phyloP scores from a whole-genome alignment of 1,140 invertebrate genomes.

The Dendroctonus ponderosae region DNA sequence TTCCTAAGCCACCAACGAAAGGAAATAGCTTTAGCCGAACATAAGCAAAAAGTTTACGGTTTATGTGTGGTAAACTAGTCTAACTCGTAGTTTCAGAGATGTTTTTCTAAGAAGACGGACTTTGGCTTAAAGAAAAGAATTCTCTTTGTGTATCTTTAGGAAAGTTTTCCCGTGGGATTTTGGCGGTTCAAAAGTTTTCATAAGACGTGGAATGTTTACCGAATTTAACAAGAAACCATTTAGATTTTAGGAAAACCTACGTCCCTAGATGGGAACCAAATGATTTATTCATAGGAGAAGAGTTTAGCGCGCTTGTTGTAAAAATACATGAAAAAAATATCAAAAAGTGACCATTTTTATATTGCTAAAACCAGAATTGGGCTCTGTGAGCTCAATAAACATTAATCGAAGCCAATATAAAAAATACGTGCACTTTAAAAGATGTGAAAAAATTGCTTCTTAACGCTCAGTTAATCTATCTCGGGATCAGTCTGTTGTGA shows the following conservation, averaged over 20 bases:
- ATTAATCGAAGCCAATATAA: too few relatives aligned
- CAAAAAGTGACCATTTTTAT: too few relatives aligned
- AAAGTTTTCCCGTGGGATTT: constrained; percentile 7
- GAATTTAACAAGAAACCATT: neutral
- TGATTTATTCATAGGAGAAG: too few relatives aligned
- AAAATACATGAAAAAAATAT: too few relatives aligned
- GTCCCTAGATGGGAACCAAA: too few relatives aligned
- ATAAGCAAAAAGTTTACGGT: too few relatives aligned
- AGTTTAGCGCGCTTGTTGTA: too few relatives aligned
- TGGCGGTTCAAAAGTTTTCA: constrained; percentile 5
- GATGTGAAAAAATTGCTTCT: neutral
- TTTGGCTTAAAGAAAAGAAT: constrained; percentile 5
- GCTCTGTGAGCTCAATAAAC: too few relatives aligned
- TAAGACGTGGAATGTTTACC: constrained; percentile 8
- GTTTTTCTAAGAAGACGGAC: neutral
- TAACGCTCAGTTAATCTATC: neutral
- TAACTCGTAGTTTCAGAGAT: neutral
- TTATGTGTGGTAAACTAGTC: too few relatives aligned
- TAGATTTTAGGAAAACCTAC: neutral
- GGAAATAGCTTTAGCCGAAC: too few relatives aligned
- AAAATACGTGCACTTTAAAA: neutral
- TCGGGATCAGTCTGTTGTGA: constrained; percentile 9
- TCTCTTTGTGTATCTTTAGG: constrained; percentile 9
- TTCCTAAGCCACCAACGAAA: too few relatives aligned
- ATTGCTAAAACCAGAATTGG: too few relatives aligned